Evolutionary conservation across 2,888 invertebrate species (phyloP).

Genomic region (Hyles lineata): DNA sequence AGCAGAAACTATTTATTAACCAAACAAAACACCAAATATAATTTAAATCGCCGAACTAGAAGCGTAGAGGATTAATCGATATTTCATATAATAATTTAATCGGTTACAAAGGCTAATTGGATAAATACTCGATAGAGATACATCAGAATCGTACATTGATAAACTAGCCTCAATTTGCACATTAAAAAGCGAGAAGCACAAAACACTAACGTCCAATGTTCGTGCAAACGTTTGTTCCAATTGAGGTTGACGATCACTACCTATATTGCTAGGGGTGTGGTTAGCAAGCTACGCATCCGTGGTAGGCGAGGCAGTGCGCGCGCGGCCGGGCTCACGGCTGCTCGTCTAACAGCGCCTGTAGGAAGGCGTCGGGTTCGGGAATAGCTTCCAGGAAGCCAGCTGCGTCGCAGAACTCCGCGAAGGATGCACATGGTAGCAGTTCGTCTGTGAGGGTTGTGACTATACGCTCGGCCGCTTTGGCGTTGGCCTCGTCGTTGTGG

Average conservation of each 20-base stretch:
- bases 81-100: conserved; percentile 27
- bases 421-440: conserved; percentile 94
- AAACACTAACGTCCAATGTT: neutral
- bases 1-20: conserved; percentile 57
- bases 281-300: conserved; percentile 66
- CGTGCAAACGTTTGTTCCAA: conserved; percentile 1
- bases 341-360: conserved; percentile 63
- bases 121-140: conserved; percentile 2
- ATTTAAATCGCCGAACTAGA: conserved; percentile 43
- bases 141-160: neutral
- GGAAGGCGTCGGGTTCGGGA: conserved; percentile 85
- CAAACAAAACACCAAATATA: conserved; percentile 47
- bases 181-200: conserved; percentile 7
- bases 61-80: neutral
- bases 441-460: conserved; percentile 94
- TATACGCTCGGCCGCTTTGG: conserved; percentile 94
- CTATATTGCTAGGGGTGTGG: neutral
- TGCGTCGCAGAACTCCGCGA: conserved; percentile 97
- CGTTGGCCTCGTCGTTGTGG: conserved; percentile 95
- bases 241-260: conserved; percentile 10
- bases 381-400: conserved; percentile 90
- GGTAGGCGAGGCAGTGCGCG: conserved; percentile 63
- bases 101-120: neutral
- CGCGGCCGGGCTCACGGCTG: conserved; percentile 66
- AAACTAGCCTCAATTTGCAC: conserved; percentile 1